Conservation (phyloP, 2,888 invertebrate genomes). For the Cosmorhoe ocellata region DNA sequence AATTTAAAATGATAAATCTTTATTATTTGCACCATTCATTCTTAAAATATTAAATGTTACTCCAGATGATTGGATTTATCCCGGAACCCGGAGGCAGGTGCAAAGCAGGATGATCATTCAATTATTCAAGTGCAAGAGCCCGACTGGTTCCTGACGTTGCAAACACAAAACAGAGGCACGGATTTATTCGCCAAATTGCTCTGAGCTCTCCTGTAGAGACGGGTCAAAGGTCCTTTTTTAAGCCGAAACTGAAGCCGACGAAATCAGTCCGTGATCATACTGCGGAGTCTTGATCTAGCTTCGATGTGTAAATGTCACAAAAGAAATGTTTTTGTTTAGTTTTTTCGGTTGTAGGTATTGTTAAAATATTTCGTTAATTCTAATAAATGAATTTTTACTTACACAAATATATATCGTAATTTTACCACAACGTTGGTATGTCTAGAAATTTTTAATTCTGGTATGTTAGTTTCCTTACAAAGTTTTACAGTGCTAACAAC, state of each 20-base stretch:
- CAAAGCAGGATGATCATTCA: conserved; percentile 44
- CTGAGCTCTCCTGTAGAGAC: conserved; percentile 36
- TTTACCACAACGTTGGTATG: no score
- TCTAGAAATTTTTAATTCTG: no score
- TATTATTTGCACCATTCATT: conserved; percentile 7
- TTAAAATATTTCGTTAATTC: no score
- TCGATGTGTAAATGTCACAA: no score
- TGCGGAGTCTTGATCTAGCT: no score
- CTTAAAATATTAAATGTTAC: conserved; percentile 21
- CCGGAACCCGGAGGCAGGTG: conserved; percentile 33
- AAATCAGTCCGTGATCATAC: neutral
- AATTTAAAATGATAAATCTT: neutral
- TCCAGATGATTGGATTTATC: conserved; percentile 28
- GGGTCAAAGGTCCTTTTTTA: conserved; percentile 14
- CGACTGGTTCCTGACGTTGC: conserved; percentile 49
- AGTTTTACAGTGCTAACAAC: no score
- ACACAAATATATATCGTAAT: no score
- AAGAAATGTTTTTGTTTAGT: no score
- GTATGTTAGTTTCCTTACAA: no score
- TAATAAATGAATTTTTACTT: no score
- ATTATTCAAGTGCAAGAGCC: conserved; percentile 52
- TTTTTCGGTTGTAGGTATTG: no score
- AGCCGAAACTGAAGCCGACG: conserved; percentile 17
- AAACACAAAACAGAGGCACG: conserved; percentile 51
- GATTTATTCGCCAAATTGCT: conserved; percentile 61